These are phyloP conservation scores for Drosophila antonietae DNA, from an alignment of 2,888 invertebrate genomes.

Conservation along the genomic window DNA sequence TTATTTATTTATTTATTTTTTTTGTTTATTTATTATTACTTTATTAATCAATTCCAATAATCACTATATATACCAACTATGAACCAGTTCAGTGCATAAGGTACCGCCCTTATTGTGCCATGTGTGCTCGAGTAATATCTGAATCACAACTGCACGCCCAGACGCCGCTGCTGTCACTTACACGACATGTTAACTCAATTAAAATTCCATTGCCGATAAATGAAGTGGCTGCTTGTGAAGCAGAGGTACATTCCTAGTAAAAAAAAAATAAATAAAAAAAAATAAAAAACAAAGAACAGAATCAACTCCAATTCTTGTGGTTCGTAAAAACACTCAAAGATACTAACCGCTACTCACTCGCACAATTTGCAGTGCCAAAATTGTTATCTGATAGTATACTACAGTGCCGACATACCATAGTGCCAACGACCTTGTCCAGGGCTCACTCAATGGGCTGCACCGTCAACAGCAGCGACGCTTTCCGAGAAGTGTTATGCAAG, in stretches of 20 bases:
- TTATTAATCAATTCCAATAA: too few species aligned
- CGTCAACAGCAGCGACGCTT: not conserved
- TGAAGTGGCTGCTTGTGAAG: slow-evolving; percentile 55
- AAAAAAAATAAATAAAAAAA: not conserved
- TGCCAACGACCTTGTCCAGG: slow-evolving; percentile 63
- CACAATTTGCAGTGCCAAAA: slow-evolving; percentile 62
- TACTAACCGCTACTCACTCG: slow-evolving; percentile 30
- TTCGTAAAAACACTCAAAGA: slow-evolving; percentile 56
- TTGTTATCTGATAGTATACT: slow-evolving; percentile 49
- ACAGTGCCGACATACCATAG: slow-evolving; percentile 10
- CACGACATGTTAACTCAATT: slow-evolving; percentile 68
- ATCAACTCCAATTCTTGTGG: slow-evolving; percentile 33
- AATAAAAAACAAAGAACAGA: slow-evolving; percentile 10
- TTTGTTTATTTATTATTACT: too few species aligned
- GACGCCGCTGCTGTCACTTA: slow-evolving; percentile 28
- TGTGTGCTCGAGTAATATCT: slow-evolving; percentile 22
- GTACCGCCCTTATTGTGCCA: slow-evolving; percentile 14
- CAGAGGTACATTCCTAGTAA: slow-evolving; percentile 36
- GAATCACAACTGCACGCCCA: slow-evolving; percentile 42
- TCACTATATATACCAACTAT: not conserved
- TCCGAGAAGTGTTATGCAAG: slow-evolving; percentile 36
- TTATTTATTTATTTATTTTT: too few species aligned
- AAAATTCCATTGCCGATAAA: slow-evolving; percentile 66
- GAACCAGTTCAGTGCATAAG: slow-evolving; percentile 17
- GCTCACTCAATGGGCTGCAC: slow-evolving; percentile 20